Conservation (phyloP, 1,140 invertebrate species). For the Macrosteles quadrilineatus region DNA sequence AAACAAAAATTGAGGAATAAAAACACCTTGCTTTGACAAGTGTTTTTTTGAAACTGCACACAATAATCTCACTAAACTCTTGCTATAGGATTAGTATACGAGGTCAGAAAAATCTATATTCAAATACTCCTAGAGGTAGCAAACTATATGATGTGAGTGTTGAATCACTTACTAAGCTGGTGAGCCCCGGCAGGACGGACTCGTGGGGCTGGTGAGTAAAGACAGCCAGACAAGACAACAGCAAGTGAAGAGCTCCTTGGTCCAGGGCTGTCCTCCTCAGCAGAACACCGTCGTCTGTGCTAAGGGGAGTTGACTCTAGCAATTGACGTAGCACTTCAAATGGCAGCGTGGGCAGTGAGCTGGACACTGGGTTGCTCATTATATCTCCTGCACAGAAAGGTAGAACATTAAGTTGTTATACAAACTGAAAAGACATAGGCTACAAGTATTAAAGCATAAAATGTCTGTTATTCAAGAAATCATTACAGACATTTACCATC, state of each 20-base stretch:
- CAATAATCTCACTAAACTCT: too few relatives aligned
- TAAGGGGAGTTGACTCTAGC: conserved; percentile 74
- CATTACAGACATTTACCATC: too few relatives aligned
- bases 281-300: conserved; percentile 77
- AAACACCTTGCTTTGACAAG: too few relatives aligned
- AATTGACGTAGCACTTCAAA: conserved; percentile 83
- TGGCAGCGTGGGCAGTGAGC: conserved; percentile 79
- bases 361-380: conserved; percentile 70
- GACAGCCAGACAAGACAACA: conserved; percentile 83
- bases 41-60: too few relatives aligned
- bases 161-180: conserved; percentile 4
- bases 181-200: conserved; percentile 46
- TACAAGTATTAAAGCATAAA: too few relatives aligned
- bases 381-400: conserved; percentile 64
- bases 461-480: too few relatives aligned
- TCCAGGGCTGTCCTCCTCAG: conserved; percentile 79
- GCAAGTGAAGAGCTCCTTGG: conserved; percentile 77
- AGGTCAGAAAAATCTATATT: too few relatives aligned
- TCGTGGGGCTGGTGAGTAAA: conserved; percentile 79
- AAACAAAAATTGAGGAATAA: too few relatives aligned
- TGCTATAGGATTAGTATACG: too few relatives aligned
- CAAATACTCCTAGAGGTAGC: too few relatives aligned
- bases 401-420: not conserved
- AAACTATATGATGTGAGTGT: too few relatives aligned
- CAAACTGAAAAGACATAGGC: too few relatives aligned